Conservation (phyloP, 2,797 vertebrate genomes). For the Gambelia wislizenii region DNA sequence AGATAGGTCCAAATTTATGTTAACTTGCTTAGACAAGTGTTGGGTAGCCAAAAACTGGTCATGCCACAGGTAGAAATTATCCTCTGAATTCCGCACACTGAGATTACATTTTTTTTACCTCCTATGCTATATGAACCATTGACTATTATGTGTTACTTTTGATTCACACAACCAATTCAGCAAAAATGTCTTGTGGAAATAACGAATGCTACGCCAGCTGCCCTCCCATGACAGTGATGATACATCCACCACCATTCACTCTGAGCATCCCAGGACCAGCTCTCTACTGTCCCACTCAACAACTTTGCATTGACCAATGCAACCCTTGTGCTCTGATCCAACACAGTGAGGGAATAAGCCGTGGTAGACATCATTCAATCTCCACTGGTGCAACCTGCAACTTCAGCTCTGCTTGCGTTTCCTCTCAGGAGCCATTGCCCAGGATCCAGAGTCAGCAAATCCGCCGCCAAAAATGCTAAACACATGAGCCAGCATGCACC, state of each 20-base stretch:
- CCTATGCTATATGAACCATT: neutral
- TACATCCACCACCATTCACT: slow-evolving; percentile 6
- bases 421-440: neutral
- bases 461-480: neutral
- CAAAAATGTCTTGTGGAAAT: neutral
- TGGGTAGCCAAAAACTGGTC: no score
- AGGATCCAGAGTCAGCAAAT: neutral
- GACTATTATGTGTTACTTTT: neutral
- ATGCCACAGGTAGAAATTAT: no score
- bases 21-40: no score
- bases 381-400: accelerated
- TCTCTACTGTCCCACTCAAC: neutral
- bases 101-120: neutral
- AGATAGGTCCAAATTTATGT: no score
- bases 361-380: neutral
- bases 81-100: no score
- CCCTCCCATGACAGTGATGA: neutral
- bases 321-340: neutral
- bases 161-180: neutral
- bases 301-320: neutral
- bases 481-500: neutral
- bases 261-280: neutral
- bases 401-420: neutral
- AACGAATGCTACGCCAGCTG: neutral
- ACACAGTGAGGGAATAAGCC: neutral